phyloP scores from a whole-genome alignment of 2,888 invertebrate genomes.

The Apamea epomidion region DNA sequence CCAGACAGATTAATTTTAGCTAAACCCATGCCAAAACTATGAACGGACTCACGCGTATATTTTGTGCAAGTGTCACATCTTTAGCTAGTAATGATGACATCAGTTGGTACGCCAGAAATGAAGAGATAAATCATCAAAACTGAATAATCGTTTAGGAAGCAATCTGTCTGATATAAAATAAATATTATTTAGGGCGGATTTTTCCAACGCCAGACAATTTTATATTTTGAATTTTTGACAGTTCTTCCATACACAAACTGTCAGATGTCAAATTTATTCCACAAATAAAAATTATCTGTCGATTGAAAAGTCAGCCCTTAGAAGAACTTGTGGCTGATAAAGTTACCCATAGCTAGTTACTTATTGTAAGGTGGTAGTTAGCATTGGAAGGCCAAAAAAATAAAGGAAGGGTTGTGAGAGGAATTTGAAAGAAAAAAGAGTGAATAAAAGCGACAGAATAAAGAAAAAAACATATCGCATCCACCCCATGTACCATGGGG shows the following conservation, averaged over 20 bases:
- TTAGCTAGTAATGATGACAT: background rate
- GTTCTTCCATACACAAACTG: too few relatives aligned
- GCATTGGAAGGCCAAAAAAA: too few relatives aligned
- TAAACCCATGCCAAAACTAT: conserved; percentile 34
- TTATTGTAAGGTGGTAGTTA: too few relatives aligned
- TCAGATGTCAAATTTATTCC: too few relatives aligned
- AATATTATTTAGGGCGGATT: background rate
- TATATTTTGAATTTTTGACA: too few relatives aligned
- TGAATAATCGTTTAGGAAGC: background rate
- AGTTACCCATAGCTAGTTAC: too few relatives aligned
- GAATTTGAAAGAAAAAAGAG: background rate
- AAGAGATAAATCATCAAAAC: conserved; percentile 1
- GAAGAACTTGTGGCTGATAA: background rate
- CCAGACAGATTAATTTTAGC: conserved; percentile 18
- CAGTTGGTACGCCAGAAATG: background rate
- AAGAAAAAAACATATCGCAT: too few relatives aligned
- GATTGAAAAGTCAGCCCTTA: too few relatives aligned
- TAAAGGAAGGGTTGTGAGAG: background rate
- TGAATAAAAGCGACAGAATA: too few relatives aligned
- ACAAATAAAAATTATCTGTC: too few relatives aligned
- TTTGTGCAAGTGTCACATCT: conserved; percentile 18
- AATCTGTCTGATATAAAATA: background rate
- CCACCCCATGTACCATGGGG: background rate
- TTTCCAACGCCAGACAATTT: too few relatives aligned
- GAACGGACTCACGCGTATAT: conserved; percentile 11